phyloP scores from a whole-genome alignment of 30 jellyfish, hydroid and myxozoan genomes.

The Hydra vulgaris region DNA sequence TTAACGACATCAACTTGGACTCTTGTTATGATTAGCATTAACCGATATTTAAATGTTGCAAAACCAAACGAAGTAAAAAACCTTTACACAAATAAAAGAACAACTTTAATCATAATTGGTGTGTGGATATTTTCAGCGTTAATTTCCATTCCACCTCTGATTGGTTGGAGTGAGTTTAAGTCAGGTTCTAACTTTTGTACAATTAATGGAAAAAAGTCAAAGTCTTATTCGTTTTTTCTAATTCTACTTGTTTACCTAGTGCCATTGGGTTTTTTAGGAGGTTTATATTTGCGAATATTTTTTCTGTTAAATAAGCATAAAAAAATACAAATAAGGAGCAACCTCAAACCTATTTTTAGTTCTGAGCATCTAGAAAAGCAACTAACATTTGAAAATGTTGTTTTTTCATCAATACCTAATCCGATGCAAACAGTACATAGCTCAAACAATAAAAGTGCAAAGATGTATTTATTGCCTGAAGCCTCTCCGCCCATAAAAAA shows the following conservation, averaged over 20 bases:
- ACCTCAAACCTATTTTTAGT: neutral
- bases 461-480: too few relatives aligned
- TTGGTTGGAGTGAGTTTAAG: constrained; percentile 91
- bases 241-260: constrained; percentile 42
- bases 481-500: neutral
- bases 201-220: constrained; percentile 57
- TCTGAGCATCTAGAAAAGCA: neutral
- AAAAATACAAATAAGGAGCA: constrained; percentile 28
- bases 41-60: constrained; percentile 83
- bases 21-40: constrained; percentile 61
- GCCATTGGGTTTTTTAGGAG: constrained; percentile 44
- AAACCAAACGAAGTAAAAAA: constrained; percentile 43
- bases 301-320: constrained; percentile 51
- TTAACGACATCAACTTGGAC: constrained; percentile 83
- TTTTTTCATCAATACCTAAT: neutral
- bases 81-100: constrained; percentile 39
- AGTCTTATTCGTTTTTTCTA: constrained; percentile 46
- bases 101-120: constrained; percentile 30
- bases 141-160: constrained; percentile 49
- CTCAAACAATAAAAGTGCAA: neutral
- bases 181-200: constrained; percentile 91
- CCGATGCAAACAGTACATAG: too few relatives aligned
- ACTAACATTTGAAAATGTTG: neutral
- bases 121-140: constrained; percentile 56
- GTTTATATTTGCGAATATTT: constrained; percentile 61